phyloP scores from a whole-genome alignment of 2,113 vertebrate genomes.

The Mobula hypostoma region DNA sequence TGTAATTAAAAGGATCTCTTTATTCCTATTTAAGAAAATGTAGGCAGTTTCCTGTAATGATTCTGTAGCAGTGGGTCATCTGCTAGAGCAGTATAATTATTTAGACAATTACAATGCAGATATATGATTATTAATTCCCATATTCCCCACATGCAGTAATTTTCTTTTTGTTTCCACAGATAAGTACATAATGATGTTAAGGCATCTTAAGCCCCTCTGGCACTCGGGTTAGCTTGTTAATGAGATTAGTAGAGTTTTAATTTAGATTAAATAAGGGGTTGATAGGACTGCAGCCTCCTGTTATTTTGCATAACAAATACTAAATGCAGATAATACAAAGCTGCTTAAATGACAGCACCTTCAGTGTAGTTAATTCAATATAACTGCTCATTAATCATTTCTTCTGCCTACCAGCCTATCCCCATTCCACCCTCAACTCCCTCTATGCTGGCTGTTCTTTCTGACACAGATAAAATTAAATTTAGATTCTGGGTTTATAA shows the following conservation, averaged over 20 bases:
- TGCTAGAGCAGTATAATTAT: constrained; percentile 43
- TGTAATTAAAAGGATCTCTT: neutral
- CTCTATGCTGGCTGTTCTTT: neutral
- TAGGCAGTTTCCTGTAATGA: constrained; percentile 6
- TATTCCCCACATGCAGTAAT: constrained; percentile 39
- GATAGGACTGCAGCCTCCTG: constrained; percentile 44
- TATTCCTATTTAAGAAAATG: constrained; percentile 27
- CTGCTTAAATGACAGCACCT: constrained; percentile 33
- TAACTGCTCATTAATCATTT: constrained; percentile 26
- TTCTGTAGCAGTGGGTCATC: constrained; percentile 36
- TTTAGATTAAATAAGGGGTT: constrained; percentile 57
- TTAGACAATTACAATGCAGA: constrained; percentile 40
- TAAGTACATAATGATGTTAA: constrained; percentile 50
- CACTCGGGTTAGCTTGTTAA: constrained; percentile 51
- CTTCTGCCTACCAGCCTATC: neutral
- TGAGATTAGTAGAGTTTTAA: constrained; percentile 57
- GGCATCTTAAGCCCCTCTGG: constrained; percentile 47
- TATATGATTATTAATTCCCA: constrained; percentile 42
- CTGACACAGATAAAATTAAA: neutral
- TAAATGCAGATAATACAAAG: constrained; percentile 48
- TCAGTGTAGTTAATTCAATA: constrained; percentile 16
- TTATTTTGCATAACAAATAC: constrained; percentile 50
- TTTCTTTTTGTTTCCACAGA: constrained; percentile 45
- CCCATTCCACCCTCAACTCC: too few species aligned
- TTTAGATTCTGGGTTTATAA: neutral